Conservation (phyloP, 1,140 invertebrate genomes). For the Drosophila sulfurigaster region DNA sequence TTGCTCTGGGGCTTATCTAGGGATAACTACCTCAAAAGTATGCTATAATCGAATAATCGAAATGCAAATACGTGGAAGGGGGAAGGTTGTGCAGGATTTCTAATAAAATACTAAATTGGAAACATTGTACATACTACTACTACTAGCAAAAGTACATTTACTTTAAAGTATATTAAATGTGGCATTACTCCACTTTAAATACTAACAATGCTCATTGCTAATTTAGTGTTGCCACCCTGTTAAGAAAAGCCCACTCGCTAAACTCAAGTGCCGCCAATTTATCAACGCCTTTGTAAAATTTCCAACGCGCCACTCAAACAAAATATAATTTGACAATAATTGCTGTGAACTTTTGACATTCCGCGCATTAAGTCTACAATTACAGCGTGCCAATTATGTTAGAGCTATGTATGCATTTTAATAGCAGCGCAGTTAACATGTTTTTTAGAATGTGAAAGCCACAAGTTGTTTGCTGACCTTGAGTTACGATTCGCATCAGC, state of each 20-base stretch:
- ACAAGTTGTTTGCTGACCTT: background rate
- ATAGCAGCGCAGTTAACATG: slow-evolving; percentile 1
- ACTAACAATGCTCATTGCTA: too few relatives aligned
- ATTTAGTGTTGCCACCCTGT: background rate
- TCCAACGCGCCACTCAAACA: background rate
- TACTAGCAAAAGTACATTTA: too few relatives aligned
- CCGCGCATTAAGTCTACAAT: background rate
- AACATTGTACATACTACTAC: too few relatives aligned
- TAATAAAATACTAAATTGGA: too few relatives aligned
- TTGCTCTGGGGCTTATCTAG: background rate
- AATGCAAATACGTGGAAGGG: background rate
- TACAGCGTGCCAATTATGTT: slow-evolving; percentile 4
- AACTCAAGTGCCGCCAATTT: background rate
- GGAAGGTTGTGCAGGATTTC: too few relatives aligned
- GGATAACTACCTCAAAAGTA: slow-evolving; percentile 21
- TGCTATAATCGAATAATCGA: slow-evolving; percentile 11
- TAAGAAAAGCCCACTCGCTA: background rate
- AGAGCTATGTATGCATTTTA: background rate
- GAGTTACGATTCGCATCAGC: background rate
- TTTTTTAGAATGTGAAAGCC: background rate
- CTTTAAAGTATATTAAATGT: too few relatives aligned
- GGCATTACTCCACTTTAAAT: too few relatives aligned
- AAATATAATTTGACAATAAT: slow-evolving; percentile 3
- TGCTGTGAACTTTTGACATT: slow-evolving; percentile 7
- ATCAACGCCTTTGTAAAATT: background rate